phyloP scores from a whole-genome alignment of 2,888 invertebrate species.

The Chalcosyrphus nemorum region DNA sequence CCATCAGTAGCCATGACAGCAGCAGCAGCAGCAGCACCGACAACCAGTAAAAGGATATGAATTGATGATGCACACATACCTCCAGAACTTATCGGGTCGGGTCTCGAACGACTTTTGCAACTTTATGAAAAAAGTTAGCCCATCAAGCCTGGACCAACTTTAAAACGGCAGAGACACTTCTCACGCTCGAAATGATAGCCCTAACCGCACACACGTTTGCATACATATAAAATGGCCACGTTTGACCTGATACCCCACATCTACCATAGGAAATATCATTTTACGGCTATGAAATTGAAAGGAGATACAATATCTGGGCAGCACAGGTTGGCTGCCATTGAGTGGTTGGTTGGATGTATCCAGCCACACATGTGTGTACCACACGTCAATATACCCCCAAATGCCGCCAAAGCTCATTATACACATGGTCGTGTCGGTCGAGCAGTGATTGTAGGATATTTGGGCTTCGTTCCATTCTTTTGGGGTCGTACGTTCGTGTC shows the following conservation, averaged over 20 bases:
- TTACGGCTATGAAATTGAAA: conserved; percentile 63
- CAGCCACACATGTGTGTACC: conserved; percentile 31
- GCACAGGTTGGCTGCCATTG: conserved; percentile 46
- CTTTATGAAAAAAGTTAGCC: conserved; percentile 65
- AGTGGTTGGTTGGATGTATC: conserved; percentile 27
- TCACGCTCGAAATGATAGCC: conserved; percentile 55
- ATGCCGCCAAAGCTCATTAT: conserved; percentile 44
- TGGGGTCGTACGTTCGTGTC: conserved; percentile 22
- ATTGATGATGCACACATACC: conserved; percentile 27
- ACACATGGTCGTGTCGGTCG: conserved; percentile 2
- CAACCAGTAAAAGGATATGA: conserved; percentile 46
- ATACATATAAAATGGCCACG: conserved; percentile 43
- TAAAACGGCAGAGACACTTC: conserved; percentile 50
- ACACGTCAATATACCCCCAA: conserved; percentile 1
- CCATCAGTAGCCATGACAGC: conserved; percentile 21
- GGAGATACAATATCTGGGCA: conserved; percentile 43
- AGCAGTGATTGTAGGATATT: conserved; percentile 21
- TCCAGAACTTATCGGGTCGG: not conserved
- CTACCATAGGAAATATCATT: conserved; percentile 59
- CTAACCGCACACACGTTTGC: conserved; percentile 57
- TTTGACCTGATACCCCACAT: conserved; percentile 51
- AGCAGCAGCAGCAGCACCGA: too few relatives aligned
- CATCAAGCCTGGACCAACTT: conserved; percentile 58
- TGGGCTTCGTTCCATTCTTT: conserved; percentile 38
- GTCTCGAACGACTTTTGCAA: conserved; percentile 30